Percentiles rank a stretch among this genome's conserved stretches.
These are phyloP conservation scores for Petromus typicus DNA, from an alignment of 2,113 vertebrate genomes.

Conservation along the genomic window DNA sequence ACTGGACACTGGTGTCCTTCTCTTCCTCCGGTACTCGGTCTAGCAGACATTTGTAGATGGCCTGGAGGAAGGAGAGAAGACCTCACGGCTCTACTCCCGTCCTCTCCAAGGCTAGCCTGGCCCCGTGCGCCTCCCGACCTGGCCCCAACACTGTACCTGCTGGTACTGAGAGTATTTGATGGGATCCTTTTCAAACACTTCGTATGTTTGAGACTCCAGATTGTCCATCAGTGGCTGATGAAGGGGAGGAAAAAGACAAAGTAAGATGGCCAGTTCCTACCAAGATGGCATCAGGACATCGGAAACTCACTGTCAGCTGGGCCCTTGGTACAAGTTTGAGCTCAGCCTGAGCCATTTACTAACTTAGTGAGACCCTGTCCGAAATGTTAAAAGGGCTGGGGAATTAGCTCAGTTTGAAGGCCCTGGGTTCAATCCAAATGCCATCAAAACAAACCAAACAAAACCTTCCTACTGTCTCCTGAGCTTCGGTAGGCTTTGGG, in stretches of 20 bases:
- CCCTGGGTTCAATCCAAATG: not conserved
- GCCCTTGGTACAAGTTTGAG: not conserved
- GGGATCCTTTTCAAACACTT: constrained; percentile 97
- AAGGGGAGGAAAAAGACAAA: constrained; percentile 7
- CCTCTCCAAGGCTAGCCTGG: not conserved
- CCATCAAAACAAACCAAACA: not conserved
- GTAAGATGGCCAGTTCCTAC: not conserved
- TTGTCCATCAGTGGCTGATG: constrained; percentile 96
- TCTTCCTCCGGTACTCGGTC: constrained; percentile 94
- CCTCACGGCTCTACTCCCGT: not conserved
- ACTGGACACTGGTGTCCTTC: constrained; percentile 94
- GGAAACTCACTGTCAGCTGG: not conserved
- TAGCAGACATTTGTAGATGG: constrained; percentile 94
- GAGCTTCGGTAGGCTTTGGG: not conserved
- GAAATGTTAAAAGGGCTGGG: not conserved
- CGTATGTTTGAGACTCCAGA: constrained; percentile 96
- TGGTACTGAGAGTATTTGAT: constrained; percentile 97
- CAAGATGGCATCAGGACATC: not conserved
- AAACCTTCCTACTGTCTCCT: not conserved
- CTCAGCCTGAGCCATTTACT: not conserved
- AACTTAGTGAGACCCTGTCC: not conserved
- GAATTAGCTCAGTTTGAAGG: not conserved
- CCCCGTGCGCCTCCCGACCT: not conserved
- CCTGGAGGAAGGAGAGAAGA: constrained; percentile 80
- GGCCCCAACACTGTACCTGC: constrained; percentile 86